Percentiles rank a stretch among this genome's conserved stretches.
Evolutionary conservation across 1,140 invertebrate species (phyloP).

Genomic region (Tetranychus cinnabarinus): DNA sequence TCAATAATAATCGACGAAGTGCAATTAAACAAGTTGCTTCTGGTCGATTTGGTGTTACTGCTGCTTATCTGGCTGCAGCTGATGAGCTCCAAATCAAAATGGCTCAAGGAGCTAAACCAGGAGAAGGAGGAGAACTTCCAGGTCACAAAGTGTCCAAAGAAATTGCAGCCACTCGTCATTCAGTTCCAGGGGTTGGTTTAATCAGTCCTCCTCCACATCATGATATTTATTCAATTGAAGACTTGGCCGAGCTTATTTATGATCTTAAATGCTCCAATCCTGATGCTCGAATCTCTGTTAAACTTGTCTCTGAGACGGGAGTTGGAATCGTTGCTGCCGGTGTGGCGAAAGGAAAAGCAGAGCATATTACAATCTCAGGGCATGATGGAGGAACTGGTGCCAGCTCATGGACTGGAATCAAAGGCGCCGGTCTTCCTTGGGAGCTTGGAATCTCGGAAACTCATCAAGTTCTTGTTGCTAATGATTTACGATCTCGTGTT

Average conservation of each 20-base stretch:
- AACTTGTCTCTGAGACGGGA: conserved; percentile 91
- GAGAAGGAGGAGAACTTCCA: conserved; percentile 80
- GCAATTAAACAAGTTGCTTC: conserved; percentile 67
- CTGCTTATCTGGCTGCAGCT: conserved; percentile 82
- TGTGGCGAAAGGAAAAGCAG: conserved; percentile 57
- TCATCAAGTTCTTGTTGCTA: conserved; percentile 50
- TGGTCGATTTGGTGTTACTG: conserved; percentile 91
- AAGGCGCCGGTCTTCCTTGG: conserved; percentile 28
- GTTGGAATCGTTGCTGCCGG: conserved; percentile 93
- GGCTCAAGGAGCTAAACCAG: conserved; percentile 93
- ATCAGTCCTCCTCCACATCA: conserved; percentile 98
- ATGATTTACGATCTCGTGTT: conserved; percentile 45
- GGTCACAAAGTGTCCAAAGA: conserved; percentile 73
- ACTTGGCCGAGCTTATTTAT: conserved; percentile 92
- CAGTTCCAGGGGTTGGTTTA: conserved; percentile 85
- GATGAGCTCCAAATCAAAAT: conserved; percentile 94
- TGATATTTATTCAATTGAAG: conserved; percentile 91
- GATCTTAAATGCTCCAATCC: conserved; percentile 96
- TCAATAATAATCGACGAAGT: conserved; percentile 34
- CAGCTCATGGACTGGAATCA: conserved; percentile 28
- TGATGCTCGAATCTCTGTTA: conserved; percentile 78
- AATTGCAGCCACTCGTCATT: conserved; percentile 82
- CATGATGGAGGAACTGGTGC: conserved; percentile 30
- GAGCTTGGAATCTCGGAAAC: conserved; percentile 28
- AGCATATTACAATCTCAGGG: conserved; percentile 27